Percentiles rank a stretch among this genome's conserved stretches.
These are phyloP conservation scores for Apamea monoglypha DNA, from an alignment of 2,888 invertebrate genomes.

Conservation along the genomic window DNA sequence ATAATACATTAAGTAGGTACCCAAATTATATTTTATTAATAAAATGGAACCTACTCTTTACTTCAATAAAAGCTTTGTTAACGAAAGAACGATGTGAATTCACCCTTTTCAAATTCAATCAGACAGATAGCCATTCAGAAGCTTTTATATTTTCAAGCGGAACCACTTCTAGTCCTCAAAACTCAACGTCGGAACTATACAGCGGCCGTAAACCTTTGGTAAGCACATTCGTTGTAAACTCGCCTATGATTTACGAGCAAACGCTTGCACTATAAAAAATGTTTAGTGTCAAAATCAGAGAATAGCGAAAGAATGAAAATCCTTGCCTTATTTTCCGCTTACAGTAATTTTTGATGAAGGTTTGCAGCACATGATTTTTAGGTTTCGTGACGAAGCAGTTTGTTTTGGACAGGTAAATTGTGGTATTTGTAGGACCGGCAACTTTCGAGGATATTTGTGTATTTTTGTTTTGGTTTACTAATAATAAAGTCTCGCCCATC, in stretches of 20 bases:
- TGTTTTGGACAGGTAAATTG: constrained; percentile 41
- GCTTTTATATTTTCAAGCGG: constrained; percentile 3
- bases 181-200: constrained; percentile 27
- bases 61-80: background rate
- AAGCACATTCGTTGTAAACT: constrained; percentile 78
- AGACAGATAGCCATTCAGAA: background rate
- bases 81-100: background rate
- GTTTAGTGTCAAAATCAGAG: constrained; percentile 79
- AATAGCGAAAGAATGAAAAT: constrained; percentile 62
- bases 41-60: background rate
- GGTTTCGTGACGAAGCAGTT: constrained; percentile 44
- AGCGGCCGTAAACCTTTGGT: constrained; percentile 70
- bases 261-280: constrained; percentile 79
- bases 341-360: constrained; percentile 56
- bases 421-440: background rate
- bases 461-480: background rate
- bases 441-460: constrained; percentile 15
- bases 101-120: background rate
- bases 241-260: constrained; percentile 77
- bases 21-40: background rate
- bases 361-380: constrained; percentile 40
- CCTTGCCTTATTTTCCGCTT: constrained; percentile 50
- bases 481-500: background rate
- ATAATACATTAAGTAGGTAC: background rate
- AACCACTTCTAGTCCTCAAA: constrained; percentile 33